phyloP scores from a whole-genome alignment of 2,797 vertebrate species.

The Aulostomus chinensis region DNA sequence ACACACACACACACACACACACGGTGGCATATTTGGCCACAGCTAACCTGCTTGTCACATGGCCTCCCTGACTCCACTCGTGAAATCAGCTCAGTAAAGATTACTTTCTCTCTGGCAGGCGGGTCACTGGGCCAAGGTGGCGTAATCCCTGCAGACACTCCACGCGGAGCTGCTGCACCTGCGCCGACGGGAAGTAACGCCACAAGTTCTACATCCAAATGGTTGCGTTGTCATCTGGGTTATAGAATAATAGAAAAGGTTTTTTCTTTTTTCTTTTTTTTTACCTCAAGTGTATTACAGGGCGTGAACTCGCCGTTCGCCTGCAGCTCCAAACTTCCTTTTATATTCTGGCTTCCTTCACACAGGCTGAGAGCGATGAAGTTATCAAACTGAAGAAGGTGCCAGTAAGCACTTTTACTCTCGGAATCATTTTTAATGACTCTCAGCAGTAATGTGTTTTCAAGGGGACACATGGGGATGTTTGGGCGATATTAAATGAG shows the following conservation, averaged over 20 bases:
- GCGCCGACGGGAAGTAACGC: neutral
- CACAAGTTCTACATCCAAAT: too few species aligned
- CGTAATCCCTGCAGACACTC: slow-evolving; percentile 25
- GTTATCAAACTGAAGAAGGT: slow-evolving; percentile 55
- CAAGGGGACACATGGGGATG: too few species aligned
- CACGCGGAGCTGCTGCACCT: slow-evolving; percentile 22
- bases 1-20: slow-evolving; percentile 1
- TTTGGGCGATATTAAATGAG: too few species aligned
- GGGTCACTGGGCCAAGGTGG: slow-evolving; percentile 27
- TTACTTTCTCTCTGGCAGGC: slow-evolving; percentile 44
- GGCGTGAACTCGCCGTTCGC: slow-evolving; percentile 11
- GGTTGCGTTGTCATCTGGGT: too few species aligned
- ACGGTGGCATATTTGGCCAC: slow-evolving; percentile 12
- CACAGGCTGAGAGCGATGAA: slow-evolving; percentile 20
- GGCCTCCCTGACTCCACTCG: slow-evolving; percentile 11
- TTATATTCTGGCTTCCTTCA: slow-evolving; percentile 8
- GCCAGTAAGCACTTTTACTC: too few species aligned
- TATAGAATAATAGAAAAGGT: too few species aligned
- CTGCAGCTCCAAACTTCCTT: slow-evolving; percentile 8
- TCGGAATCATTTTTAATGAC: too few species aligned
- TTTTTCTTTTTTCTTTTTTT: too few species aligned
- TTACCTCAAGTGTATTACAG: slow-evolving; percentile 10
- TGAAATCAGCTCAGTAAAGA: slow-evolving; percentile 41
- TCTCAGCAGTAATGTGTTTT: too few species aligned
- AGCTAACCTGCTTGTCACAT: slow-evolving; percentile 40